Percentiles rank a stretch among this genome's conserved stretches.
Evolutionary conservation across 2,888 invertebrate species (phyloP).

Genomic region (Cyrtodaria siliqua): DNA sequence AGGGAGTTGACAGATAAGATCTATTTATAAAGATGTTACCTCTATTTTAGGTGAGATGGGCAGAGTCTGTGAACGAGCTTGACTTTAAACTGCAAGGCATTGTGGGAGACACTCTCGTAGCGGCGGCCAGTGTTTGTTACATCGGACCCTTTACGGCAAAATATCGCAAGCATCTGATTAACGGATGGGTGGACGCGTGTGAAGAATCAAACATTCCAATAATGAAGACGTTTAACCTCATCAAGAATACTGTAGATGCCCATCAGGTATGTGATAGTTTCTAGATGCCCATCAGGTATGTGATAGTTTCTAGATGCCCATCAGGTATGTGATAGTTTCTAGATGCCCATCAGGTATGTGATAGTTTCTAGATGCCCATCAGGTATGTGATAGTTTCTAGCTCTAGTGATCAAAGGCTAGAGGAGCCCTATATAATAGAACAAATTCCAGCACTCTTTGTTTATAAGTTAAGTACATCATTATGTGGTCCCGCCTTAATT

Average conservation of each 20-base stretch:
- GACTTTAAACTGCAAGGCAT: constrained; percentile 82
- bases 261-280: constrained; percentile 74
- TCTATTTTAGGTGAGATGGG: constrained; percentile 82
- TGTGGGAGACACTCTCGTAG: constrained; percentile 84
- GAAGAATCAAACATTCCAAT: constrained; percentile 77
- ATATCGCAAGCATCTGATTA: constrained; percentile 78
- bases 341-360: too few relatives aligned
- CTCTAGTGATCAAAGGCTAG: too few relatives aligned
- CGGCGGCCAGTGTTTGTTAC: constrained; percentile 84
- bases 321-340: too few relatives aligned
- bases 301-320: too few relatives aligned
- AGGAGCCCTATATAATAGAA: too few relatives aligned
- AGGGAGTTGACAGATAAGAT: too few relatives aligned
- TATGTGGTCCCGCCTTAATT: too few relatives aligned
- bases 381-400: too few relatives aligned
- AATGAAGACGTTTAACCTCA: constrained; percentile 79
- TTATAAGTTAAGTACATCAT: too few relatives aligned
- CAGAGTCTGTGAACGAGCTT: constrained; percentile 81
- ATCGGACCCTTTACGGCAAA: constrained; percentile 83
- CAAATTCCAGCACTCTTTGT: too few relatives aligned
- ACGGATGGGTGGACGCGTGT: constrained; percentile 77
- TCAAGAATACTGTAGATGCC: constrained; percentile 79
- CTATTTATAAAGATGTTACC: background rate
- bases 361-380: too few relatives aligned
- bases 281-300: too few relatives aligned